Conservation (phyloP, 2,888 invertebrate species). For the Crocallis elinguaria region DNA sequence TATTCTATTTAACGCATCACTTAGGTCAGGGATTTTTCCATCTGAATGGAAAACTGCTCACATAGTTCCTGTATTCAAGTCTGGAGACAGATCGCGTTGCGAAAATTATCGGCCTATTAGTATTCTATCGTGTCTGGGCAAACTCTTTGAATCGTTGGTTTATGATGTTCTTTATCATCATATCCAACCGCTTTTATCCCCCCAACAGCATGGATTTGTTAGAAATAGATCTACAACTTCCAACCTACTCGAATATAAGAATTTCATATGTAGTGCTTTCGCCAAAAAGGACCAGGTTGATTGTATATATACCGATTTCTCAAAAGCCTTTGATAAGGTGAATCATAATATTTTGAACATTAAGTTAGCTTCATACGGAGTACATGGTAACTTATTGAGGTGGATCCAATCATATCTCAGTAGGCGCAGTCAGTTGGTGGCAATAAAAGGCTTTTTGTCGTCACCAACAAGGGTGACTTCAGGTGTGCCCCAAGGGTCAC, state of each 20-base stretch:
- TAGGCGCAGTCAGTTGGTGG: too few species aligned
- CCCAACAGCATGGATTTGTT: too few species aligned
- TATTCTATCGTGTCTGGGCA: slow-evolving; percentile 18
- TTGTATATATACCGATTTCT: slow-evolving; percentile 15
- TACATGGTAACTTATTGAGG: too few species aligned
- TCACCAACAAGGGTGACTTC: too few species aligned
- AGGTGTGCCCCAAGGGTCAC: too few species aligned
- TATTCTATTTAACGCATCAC: slow-evolving; percentile 28
- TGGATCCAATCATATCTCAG: too few species aligned
- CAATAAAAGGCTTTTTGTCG: too few species aligned
- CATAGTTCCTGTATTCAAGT: too few species aligned
- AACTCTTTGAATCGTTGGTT: slow-evolving; percentile 20
- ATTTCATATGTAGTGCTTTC: slow-evolving; percentile 11
- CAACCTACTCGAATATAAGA: slow-evolving; percentile 21
- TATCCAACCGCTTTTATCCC: too few species aligned
- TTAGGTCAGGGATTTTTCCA: slow-evolving; percentile 24
- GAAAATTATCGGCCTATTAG: slow-evolving; percentile 21
- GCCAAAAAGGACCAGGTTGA: slow-evolving; percentile 10
- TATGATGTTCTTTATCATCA: background rate
- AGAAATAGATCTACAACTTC: too few species aligned
- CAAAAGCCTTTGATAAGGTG: slow-evolving; percentile 30
- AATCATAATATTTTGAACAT: slow-evolving; percentile 8
- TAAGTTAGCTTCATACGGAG: too few species aligned
- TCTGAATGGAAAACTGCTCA: too few species aligned
- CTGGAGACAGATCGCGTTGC: slow-evolving; percentile 14